phyloP scores from a whole-genome alignment of 92 coral and sea anemone genomes.

The Phenganax marumi region DNA sequence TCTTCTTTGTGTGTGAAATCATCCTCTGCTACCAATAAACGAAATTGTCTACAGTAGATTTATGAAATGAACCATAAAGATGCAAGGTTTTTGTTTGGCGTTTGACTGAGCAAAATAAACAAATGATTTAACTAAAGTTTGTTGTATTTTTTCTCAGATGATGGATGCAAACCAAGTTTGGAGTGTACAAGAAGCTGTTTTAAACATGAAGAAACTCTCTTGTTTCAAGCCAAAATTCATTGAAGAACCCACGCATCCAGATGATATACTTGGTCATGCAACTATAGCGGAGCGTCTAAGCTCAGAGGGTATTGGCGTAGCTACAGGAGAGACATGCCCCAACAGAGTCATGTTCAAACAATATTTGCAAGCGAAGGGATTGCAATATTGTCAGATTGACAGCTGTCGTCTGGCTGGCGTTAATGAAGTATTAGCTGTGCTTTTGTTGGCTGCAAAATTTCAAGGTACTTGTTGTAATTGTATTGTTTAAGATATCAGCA shows the following conservation, averaged over 20 bases:
- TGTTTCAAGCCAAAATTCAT: conserved; percentile 91
- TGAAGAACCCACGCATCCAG: conserved; percentile 98
- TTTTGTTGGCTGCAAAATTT: conserved; percentile 91
- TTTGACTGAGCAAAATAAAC: not conserved
- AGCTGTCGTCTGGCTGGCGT: conserved; percentile 96
- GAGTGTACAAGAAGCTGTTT: conserved; percentile 83
- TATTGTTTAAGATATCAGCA: too few species aligned
- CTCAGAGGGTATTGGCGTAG: conserved; percentile 90
- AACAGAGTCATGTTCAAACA: conserved; percentile 97
- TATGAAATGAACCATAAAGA: not conserved
- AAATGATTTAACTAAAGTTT: not conserved
- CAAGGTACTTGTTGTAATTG: conserved; percentile 53
- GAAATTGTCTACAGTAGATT: too few species aligned
- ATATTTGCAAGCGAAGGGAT: conserved; percentile 76
- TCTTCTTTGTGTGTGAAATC: too few species aligned
- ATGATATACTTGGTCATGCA: conserved; percentile 94
- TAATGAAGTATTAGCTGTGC: conserved; percentile 80
- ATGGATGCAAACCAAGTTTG: conserved; percentile 98
- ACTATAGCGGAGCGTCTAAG: conserved; percentile 79
- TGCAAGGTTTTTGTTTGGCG: not conserved
- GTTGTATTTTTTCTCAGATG: conserved; percentile 50
- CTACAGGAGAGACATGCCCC: conserved; percentile 96
- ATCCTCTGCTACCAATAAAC: too few species aligned
- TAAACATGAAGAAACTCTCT: conserved; percentile 77
- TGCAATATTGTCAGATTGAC: conserved; percentile 97